Base-by-base conservation (phyloP, 64 coral and sea anemone species). In the Porites lutea region DNA sequence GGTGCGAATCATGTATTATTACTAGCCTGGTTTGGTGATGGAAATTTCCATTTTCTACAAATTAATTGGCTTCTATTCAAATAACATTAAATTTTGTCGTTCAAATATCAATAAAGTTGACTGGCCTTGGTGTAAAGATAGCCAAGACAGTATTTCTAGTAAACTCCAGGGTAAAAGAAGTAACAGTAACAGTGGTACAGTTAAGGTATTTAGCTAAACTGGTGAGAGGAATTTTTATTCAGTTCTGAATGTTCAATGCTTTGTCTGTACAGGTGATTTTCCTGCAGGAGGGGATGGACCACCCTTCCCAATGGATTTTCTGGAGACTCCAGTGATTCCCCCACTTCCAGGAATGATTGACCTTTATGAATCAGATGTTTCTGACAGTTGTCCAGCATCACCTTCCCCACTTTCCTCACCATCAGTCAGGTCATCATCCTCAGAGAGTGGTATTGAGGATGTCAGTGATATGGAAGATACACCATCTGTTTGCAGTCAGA, bases 401-500 rank as follows among this genome's bases (percentile, higher is more conserved):
- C 83, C 91, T 62, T 86, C 91, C 13, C 82, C 91, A 37, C 27
- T 37, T 37, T 37, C 27, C 27, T 37, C 27, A 37, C 27, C 27
- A 37, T 1, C 0, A 37, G 27, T 37, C 27, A 37, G 27, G 27
- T 37, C 91, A 45, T 84, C 82, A 7, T 97, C 95, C 20, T 86
- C 95, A 59, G 95, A 97, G 62, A 94, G 92, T 18, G 95, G 95
- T 46, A 94, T 94, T 91, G 95, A 94, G 58, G 95, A 97, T 91
- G 92, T 77, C 43, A 70, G 86, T 76, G 95, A 97, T 52, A 89
- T 93, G 91, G 91, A 93, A 70, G 95, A 93, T 59, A 46, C 51
- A 87, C 67, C 13, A 12, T 5, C 45, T 67, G 8, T 23, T 15
- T 45, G 59, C 52, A 62, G 52, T 13, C 58, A 51, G 0, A 48